Percentiles rank a stretch among this genome's conserved stretches.
These are phyloP conservation scores for Luscinia luscinia DNA, from an alignment of 2,797 vertebrate species.

Conservation along the genomic window DNA sequence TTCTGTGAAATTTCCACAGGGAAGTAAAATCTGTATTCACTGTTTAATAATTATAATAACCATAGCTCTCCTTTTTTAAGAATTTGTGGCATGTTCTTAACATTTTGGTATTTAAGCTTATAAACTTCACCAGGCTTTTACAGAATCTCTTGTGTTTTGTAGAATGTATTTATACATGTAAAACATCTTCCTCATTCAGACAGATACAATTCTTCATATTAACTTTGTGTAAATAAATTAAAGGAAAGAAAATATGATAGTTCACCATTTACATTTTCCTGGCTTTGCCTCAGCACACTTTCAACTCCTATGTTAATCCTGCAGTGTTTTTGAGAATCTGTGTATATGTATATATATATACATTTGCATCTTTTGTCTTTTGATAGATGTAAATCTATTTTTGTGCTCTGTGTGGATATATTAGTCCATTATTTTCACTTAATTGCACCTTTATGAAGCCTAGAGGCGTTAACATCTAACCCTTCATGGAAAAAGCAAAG, in stretches of 20 bases:
- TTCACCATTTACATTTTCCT: not conserved
- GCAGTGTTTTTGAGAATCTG: not conserved
- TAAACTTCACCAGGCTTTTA: not conserved
- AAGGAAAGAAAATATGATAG: not conserved
- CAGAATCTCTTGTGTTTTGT: not conserved
- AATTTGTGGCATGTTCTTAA: not conserved
- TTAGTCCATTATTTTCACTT: slow-evolving; percentile 32
- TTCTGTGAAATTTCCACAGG: not conserved
- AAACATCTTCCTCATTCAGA: not conserved
- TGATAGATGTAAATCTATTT: not conserved
- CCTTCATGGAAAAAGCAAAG: not conserved
- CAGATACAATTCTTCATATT: not conserved
- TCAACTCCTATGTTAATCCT: not conserved
- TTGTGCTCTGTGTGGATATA: not conserved
- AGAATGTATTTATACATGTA: not conserved
- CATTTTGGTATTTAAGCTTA: not conserved
- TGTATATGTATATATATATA: not conserved
- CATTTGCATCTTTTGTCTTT: not conserved
- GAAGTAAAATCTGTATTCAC: not conserved
- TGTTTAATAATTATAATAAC: not conserved
- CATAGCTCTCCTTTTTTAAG: not conserved
- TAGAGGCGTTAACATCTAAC: slow-evolving; percentile 11
- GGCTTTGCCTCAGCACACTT: not conserved
- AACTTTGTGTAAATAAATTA: not conserved
- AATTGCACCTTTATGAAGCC: not conserved